A percentile compares a stretch with the other conserved stretches of the same genome.
phyloP scores from a whole-genome alignment of 37 sponge, comb jelly and placozoan genomes.

The Beroe forskalii region DNA sequence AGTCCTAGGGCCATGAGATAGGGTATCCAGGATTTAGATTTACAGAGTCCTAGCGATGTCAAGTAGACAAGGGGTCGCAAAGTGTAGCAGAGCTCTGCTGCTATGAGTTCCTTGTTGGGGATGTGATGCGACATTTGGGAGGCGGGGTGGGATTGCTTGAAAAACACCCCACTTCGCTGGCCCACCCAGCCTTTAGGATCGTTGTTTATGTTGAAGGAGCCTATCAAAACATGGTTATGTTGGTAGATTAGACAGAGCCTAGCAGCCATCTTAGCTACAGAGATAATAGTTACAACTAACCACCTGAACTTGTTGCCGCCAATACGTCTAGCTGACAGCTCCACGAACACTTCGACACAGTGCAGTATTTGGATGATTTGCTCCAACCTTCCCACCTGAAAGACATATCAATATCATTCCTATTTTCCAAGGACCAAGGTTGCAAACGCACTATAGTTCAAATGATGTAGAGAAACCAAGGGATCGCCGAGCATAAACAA shows the following conservation, averaged over 20 bases:
- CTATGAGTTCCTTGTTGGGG: not conserved
- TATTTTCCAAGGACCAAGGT: no score
- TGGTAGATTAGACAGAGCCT: conserved; percentile 62
- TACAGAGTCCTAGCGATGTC: not conserved
- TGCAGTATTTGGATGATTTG: conserved; percentile 7
- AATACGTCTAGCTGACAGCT: conserved; percentile 10
- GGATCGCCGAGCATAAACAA: no score
- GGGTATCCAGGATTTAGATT: conserved; percentile 32
- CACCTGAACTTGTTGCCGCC: not conserved
- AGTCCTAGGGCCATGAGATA: conserved; percentile 7
- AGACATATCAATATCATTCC: no score
- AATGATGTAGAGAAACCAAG: no score
- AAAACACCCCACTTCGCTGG: conserved; percentile 8
- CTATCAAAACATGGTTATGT: conserved; percentile 5
- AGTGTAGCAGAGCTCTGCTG: conserved; percentile 44
- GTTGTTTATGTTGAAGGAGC: not conserved
- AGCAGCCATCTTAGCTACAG: not conserved
- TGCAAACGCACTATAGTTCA: no score
- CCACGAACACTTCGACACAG: conserved; percentile 57
- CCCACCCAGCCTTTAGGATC: conserved; percentile 45
- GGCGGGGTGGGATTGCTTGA: conserved; percentile 39
- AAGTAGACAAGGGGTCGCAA: conserved; percentile 17
- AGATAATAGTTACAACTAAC: not conserved
- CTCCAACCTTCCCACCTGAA: not conserved
- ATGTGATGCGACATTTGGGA: not conserved